Conservation (phyloP, 2,888 invertebrate genomes). For the Ichneumon xanthorius region DNA sequence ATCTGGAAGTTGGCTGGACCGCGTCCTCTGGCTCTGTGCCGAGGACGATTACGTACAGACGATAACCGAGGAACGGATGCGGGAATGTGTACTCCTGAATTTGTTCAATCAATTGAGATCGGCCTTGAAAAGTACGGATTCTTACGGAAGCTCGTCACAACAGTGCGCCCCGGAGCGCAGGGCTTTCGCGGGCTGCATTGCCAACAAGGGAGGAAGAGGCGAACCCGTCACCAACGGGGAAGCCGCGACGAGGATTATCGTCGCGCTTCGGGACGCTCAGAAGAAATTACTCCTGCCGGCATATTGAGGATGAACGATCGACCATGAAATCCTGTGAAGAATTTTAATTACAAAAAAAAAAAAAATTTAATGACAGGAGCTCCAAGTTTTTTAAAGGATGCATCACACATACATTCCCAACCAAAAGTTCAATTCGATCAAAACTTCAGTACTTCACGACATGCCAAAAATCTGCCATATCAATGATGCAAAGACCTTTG, state of each 20-base stretch:
- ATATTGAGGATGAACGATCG: slow-evolving; percentile 7
- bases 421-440: no score
- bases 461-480: no score
- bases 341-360: no score
- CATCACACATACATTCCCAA: no score
- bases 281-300: slow-evolving; percentile 9
- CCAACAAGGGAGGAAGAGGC: slow-evolving; percentile 42
- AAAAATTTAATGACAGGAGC: no score
- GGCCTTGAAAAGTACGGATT: slow-evolving; percentile 73
- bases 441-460: no score
- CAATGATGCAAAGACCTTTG: no score
- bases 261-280: slow-evolving; percentile 63
- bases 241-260: slow-evolving; percentile 72
- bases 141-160: slow-evolving; percentile 63
- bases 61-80: slow-evolving; percentile 74
- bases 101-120: slow-evolving; percentile 78
- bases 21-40: slow-evolving; percentile 80
- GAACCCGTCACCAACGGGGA: slow-evolving; percentile 73
- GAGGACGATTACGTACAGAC: slow-evolving; percentile 69
- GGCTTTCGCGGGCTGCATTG: slow-evolving; percentile 71
- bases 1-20: slow-evolving; percentile 76
- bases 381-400: no score
- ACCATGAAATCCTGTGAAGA: no score
- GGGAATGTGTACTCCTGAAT: slow-evolving; percentile 78
- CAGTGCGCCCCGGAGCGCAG: slow-evolving; percentile 71